Evolutionary conservation across 2,113 vertebrate species (phyloP).

Genomic region (Hydrochoerus hydrochaeris): DNA sequence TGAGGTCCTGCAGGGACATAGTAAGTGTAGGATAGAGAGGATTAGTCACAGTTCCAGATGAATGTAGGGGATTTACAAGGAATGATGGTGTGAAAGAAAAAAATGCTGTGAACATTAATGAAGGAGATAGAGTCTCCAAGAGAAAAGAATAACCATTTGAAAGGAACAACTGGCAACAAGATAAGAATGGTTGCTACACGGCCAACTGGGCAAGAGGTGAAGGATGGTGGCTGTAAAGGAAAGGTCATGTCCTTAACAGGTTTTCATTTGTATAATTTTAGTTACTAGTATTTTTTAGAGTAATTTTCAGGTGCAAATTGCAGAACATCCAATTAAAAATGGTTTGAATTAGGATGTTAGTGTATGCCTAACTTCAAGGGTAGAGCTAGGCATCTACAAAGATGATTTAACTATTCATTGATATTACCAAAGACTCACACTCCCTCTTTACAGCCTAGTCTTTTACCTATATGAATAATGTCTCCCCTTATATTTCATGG

Average conservation of each 20-base stretch:
- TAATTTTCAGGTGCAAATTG: conserved; percentile 53
- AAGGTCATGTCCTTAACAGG: not conserved
- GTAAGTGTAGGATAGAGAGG: not conserved
- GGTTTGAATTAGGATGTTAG: not conserved
- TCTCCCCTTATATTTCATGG: not conserved
- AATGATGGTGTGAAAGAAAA: not conserved
- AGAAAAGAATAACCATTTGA: not conserved
- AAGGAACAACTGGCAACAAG: not conserved
- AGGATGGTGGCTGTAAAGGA: not conserved
- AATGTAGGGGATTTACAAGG: not conserved
- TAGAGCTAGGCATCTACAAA: not conserved
- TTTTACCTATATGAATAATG: not conserved
- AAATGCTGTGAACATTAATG: not conserved
- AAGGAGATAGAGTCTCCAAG: not conserved
- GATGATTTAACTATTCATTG: not conserved
- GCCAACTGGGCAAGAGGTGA: rapidly evolving
- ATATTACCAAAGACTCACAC: not conserved
- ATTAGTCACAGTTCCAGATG: not conserved
- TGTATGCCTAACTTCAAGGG: not conserved
- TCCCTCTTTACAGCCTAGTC: not conserved
- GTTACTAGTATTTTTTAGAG: conserved; percentile 18
- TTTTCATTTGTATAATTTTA: conserved; percentile 20
- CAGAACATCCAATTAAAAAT: not conserved
- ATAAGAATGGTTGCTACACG: not conserved
- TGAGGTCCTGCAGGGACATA: not conserved